Percentiles rank a stretch among this genome's conserved stretches.
phyloP scores from a whole-genome alignment of 1,140 invertebrate species.

The Coenobita brevimanus region DNA sequence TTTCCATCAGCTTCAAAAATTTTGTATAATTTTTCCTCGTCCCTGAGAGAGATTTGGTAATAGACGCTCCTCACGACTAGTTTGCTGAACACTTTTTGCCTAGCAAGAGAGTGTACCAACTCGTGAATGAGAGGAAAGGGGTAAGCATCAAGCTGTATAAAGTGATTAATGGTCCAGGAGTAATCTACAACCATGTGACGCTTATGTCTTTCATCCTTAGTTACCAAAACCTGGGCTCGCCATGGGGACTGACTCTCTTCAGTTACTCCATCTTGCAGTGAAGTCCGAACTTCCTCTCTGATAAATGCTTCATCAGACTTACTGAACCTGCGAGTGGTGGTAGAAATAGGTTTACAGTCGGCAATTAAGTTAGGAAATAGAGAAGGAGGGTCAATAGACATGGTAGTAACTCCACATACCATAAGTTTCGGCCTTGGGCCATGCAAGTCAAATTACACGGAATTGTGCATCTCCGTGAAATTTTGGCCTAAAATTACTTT shows the following conservation, averaged over 20 bases:
- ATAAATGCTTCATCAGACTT: not conserved
- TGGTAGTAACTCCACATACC: not conserved
- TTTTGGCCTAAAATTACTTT: not conserved
- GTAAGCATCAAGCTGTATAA: constrained; percentile 45
- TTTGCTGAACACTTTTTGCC: no score
- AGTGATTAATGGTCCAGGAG: constrained; percentile 55
- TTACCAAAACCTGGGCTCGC: constrained; percentile 33
- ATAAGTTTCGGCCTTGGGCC: not conserved
- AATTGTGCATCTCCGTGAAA: constrained; percentile 1
- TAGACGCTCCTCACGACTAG: no score
- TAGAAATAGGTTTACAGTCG: not conserved
- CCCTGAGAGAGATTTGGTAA: no score
- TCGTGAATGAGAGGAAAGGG: constrained; percentile 40
- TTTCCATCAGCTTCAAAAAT: no score
- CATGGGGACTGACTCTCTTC: constrained; percentile 1
- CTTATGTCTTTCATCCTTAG: constrained; percentile 42
- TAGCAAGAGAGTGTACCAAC: no score
- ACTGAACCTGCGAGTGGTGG: no score
- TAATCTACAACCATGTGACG: constrained; percentile 55
- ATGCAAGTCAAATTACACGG: not conserved
- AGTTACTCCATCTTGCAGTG: not conserved
- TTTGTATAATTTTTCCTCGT: no score
- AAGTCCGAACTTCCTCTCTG: not conserved
- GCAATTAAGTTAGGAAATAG: not conserved
- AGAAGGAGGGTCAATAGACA: not conserved